A percentile compares a stretch with the other conserved stretches of the same genome.
Evolutionary conservation across 2,888 invertebrate species (phyloP).

Genomic region (Aleiodes leptofemur): DNA sequence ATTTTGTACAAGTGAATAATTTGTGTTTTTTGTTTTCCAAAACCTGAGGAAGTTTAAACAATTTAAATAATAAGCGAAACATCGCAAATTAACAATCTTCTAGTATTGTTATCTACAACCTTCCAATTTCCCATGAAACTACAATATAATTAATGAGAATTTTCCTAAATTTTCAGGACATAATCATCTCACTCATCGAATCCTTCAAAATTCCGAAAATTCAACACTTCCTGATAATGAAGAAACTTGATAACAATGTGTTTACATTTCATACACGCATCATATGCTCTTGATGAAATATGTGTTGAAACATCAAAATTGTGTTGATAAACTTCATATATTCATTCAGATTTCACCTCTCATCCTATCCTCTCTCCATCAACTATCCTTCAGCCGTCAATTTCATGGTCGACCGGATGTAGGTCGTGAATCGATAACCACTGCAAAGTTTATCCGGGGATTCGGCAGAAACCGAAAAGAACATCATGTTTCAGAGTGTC

Average conservation of each 20-base stretch:
- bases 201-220: background rate
- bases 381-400: slow-evolving; percentile 17
- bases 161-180: no score
- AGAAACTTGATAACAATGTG: background rate
- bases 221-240: background rate
- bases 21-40: no score
- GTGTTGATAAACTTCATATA: background rate
- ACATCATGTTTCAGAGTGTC: background rate
- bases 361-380: background rate
- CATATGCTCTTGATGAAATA: background rate
- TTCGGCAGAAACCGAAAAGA: slow-evolving; percentile 8
- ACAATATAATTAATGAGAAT: no score
- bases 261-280: background rate
- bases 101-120: no score
- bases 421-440: slow-evolving; percentile 39
- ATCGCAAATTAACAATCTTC: no score
- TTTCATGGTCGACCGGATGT: slow-evolving; percentile 43
- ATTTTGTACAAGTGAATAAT: no score
- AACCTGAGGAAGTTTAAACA: no score
- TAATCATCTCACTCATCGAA: no score
- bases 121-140: no score
- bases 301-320: slow-evolving; percentile 25
- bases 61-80: no score
- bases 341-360: slow-evolving; percentile 10
- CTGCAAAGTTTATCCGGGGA: slow-evolving; percentile 24